Base-by-base conservation (phyloP, 1,140 invertebrate genomes). In the Trichonephila clavipes region DNA sequence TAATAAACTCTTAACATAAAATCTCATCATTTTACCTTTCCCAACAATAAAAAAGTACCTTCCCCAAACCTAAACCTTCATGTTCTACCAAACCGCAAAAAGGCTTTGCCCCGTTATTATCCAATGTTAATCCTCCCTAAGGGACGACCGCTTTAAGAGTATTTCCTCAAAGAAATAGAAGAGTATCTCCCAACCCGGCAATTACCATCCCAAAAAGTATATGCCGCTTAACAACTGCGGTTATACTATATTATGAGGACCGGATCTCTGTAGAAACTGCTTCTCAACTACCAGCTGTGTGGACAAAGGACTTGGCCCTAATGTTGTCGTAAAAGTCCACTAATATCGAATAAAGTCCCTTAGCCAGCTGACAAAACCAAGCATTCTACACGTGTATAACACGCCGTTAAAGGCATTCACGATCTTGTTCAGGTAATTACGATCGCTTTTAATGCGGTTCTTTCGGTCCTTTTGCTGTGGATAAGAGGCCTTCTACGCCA, bases 351-450 rank as follows among this genome's bases (percentile, higher is more conserved):
- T 93, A 93, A 93, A 93, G 69, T 77, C 69, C 14, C 58, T 8
- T 18, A 10, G 83, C 91, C 91, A 92, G 91, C 91, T 92, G 91
- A 92, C 90, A 92, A 92, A 92, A 92, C 91, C 44, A 62, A 51
- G 59, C 92, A 28, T 62, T 64, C 51, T 93, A 93, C 92, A 93
- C 92, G 92, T 93, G 92, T 93, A 93, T 93, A 93, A 88, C 92
- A 93, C 92, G 92, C 92, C 69, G 86, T 93, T 93, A 93, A 93
- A 93, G 21, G 92, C 66, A 24, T 88, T 88, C 85, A 88, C 51
- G 86, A 88, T 62, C 92, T 59, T 72, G 69, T 24, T 62, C 69
- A 64, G 86, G 85, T 93, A 93, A 93, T 88, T 88, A 88, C 59
- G 51, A 69, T 28, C 61, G 62, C 21, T 61, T 93, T 93, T 93